Evolutionary conservation across 1,140 invertebrate species (phyloP), one percentile per base, ranked within the genome.

Genomic region (Bradynema listronoti): DNA sequence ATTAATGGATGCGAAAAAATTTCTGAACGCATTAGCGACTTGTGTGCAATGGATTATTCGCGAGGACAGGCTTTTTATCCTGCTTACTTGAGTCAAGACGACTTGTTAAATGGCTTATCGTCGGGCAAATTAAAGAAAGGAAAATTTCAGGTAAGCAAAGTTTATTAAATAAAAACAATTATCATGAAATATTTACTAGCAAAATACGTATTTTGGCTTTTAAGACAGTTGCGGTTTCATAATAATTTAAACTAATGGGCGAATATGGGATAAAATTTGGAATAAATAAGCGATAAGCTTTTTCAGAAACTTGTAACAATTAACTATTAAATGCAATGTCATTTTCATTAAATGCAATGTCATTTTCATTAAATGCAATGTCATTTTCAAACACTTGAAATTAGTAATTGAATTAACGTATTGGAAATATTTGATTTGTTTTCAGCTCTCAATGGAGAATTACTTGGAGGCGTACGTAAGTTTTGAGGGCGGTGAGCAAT

Each of bases 361-460:
- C 14, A 11, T 58, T 61, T 50, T 4, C 22, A 43, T 3, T 43
- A 3, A 43, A 19, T 27, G 36, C 11, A 39, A 39, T 43, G 42
- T 9, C 3, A 51, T 27, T 27, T 27, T 55, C 50, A 4, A n/a
- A n/a, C n/a, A n/a, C n/a, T n/a, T n/a, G n/a, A n/a, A n/a, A n/a
- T n/a, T n/a, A n/a, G n/a, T n/a, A n/a, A n/a, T n/a, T n/a, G n/a
- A n/a, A n/a, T n/a, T n/a, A n/a, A n/a, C n/a, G n/a, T n/a, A n/a
- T n/a, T n/a, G n/a, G n/a, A n/a, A n/a, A n/a, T 55, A 24, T 47
- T 16, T 29, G 3, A 30, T 30, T 45, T 3, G 32, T 3, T n/a
- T 66, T 71, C 33, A 68, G 66, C 39, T 69, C 3, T 68, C 67
- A 2, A 32, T 25, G 14, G 67, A 69, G 43, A 69, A 69, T 36